Evolutionary conservation across 2,888 invertebrate species (phyloP), one percentile per base, ranked within the genome.

Genomic region (Omphaloscelis lunosa): DNA sequence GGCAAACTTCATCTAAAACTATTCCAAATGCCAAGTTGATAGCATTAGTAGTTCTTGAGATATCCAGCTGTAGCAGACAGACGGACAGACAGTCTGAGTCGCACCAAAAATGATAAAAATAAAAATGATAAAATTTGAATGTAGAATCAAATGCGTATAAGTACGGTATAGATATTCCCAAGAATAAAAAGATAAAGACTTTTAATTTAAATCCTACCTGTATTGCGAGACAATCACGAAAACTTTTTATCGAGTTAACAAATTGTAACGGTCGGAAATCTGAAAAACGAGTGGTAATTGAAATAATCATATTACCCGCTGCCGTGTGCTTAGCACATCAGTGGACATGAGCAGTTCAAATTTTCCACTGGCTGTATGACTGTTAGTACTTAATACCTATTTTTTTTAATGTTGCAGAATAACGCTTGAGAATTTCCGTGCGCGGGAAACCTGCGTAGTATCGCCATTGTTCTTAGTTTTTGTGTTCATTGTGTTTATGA

Each of bases 401-500:
- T 9, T 15, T 80, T 45, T 71, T 29, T 27, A 65, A 34, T 27
- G 27, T 80, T 83, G 74, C 81, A 75, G 84, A 88, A 83, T 84
- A 69, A 68, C 69, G 69, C 85, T 78, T 85, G 74, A 72, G 75
- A 81, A 83, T 88, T 83, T 83, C 72, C 69, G 66, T 56, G 68
- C 79, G 79, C 74, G 82, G 78, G 80, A 81, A 86, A 80, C 82
- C 66, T 84, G 78, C 72, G 82, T 66, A 75, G 58, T 83, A 71
- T 66, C 78, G 58, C 63, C 76, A 89, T 91, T 91, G 90, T 91
- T 89, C 85, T 76, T 41, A 75, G 76, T 88, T 91, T 89, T 90
- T 89, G 78, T 79, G 58, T 59, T 75, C 69, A 80, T 89, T 89
- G 77, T 79, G 58, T 51, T 77, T 66, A 80, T 63, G 67, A 77